phyloP scores from a whole-genome alignment of 2,888 invertebrate species.

The Tetheella fluctuosa region DNA sequence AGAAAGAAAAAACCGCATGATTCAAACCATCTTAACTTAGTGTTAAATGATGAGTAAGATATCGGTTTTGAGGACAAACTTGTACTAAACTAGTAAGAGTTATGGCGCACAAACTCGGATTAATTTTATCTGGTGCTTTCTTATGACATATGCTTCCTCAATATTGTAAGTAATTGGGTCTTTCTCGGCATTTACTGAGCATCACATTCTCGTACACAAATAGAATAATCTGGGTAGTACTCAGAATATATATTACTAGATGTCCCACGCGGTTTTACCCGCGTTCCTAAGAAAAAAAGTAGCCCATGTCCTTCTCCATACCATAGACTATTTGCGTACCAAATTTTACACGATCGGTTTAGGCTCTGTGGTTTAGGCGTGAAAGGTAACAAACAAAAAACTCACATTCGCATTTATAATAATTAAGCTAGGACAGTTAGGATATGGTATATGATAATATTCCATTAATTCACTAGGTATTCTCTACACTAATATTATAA shows the following conservation, averaged over 20 bases:
- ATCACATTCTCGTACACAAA: constrained; percentile 8
- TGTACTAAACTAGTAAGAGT: constrained; percentile 24
- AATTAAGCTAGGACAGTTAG: too few species aligned
- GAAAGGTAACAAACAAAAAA: too few species aligned
- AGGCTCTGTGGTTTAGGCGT: too few species aligned
- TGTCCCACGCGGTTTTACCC: too few species aligned
- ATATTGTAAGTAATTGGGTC: constrained; percentile 43
- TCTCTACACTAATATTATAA: too few species aligned
- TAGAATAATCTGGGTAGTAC: not conserved
- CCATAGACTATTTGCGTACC: too few species aligned
- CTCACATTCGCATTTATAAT: too few species aligned
- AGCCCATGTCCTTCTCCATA: too few species aligned
- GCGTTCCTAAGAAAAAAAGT: too few species aligned
- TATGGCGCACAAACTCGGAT: constrained; percentile 22
- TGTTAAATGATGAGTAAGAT: constrained; percentile 24
- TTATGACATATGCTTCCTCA: constrained; percentile 47
- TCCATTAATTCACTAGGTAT: not conserved
- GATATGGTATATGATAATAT: too few species aligned
- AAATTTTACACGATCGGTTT: too few species aligned
- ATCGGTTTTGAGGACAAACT: constrained; percentile 30
- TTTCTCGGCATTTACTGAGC: constrained; percentile 30
- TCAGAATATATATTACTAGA: not conserved
- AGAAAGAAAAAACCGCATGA: not conserved
- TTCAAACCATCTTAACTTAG: constrained; percentile 13
- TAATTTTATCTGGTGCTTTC: constrained; percentile 35